Conservation (phyloP, 2,888 invertebrate genomes). For the Ophion costatus region DNA sequence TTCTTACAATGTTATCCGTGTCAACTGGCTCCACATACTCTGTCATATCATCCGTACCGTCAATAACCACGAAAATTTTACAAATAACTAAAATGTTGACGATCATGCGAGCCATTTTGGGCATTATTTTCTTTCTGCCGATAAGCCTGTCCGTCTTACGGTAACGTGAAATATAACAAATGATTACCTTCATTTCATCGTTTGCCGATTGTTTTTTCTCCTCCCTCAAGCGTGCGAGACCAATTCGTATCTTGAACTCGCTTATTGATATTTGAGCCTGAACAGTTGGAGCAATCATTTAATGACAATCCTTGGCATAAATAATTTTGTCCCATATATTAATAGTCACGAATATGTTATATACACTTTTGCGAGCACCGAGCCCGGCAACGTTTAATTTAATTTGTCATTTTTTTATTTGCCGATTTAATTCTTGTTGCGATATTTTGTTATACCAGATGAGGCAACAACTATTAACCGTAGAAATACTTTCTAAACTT, state of each 20-base stretch:
- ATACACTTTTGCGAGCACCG: too few relatives aligned
- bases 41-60: constrained; percentile 23
- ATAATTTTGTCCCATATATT: neutral
- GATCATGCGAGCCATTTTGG: constrained; percentile 10
- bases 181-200: constrained; percentile 12
- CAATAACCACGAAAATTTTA: constrained; percentile 46
- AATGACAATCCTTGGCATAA: too few relatives aligned
- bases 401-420: too few relatives aligned
- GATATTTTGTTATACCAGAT: too few relatives aligned
- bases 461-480: too few relatives aligned
- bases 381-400: too few relatives aligned
- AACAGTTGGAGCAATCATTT: too few relatives aligned
- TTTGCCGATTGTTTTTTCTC: constrained; percentile 28
- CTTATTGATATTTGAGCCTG: too few relatives aligned
- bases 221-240: neutral
- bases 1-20: neutral
- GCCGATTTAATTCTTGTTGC: too few relatives aligned
- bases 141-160: neutral
- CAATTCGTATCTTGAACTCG: too few relatives aligned
- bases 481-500: too few relatives aligned
- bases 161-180: constrained; percentile 2
- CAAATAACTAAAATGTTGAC: constrained; percentile 50
- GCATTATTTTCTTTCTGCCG: neutral
- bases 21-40: neutral
- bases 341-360: too few relatives aligned